A percentile compares a stretch with the other conserved stretches of the same genome.
These are phyloP conservation scores for Cryptotis parvus DNA, from an alignment of 2,113 vertebrate species.

Conservation along the genomic window DNA sequence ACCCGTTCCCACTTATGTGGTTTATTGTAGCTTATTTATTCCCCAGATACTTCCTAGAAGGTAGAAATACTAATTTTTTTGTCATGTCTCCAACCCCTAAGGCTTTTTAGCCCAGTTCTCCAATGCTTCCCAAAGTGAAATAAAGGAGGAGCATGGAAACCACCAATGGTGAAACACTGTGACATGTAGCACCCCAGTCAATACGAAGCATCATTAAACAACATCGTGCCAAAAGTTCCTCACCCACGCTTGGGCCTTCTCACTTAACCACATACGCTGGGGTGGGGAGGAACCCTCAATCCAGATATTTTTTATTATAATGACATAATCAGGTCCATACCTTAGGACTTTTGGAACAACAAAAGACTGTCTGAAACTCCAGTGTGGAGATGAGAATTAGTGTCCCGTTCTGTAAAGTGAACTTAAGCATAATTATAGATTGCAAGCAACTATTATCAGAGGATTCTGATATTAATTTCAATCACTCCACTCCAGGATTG, in stretches of 20 bases:
- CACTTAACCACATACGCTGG: background rate
- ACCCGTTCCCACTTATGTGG: background rate
- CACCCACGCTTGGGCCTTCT: background rate
- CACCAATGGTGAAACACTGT: background rate
- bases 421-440: slow-evolving; percentile 21
- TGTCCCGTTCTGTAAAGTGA: slow-evolving; percentile 16
- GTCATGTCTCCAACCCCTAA: no score
- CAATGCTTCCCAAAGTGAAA: background rate
- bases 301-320: slow-evolving; percentile 30
- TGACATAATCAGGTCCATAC: background rate
- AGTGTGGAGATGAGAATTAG: background rate
- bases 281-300: background rate
- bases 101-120: fast-evolving
- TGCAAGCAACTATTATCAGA: background rate
- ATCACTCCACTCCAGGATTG: background rate
- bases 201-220: background rate
- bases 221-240: background rate
- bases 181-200: fast-evolving
- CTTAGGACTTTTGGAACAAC: slow-evolving; percentile 21
- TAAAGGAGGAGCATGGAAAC: fast-evolving
- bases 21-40: background rate
- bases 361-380: background rate
- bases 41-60: background rate
- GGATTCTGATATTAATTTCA: slow-evolving; percentile 39
- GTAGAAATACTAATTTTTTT: no score